phyloP scores from a whole-genome alignment of 2,113 vertebrate genomes.

The Nycticryphes semicollaris region DNA sequence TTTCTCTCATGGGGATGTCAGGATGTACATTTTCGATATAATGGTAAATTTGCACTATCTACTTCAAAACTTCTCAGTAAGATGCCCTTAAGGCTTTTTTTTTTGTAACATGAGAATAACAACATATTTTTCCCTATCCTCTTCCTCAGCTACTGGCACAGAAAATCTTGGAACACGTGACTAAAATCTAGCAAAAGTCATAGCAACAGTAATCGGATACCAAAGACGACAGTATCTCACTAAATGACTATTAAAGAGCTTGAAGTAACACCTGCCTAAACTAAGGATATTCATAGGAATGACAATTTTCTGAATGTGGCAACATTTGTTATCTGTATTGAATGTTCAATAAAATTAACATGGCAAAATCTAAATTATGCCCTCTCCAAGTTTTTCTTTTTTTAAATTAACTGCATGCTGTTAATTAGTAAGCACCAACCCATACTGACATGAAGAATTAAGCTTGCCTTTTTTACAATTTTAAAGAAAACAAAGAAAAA shows the following conservation, averaged over 20 bases:
- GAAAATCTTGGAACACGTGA: neutral
- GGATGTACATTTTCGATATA: neutral
- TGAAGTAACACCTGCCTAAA: neutral
- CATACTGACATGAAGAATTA: neutral
- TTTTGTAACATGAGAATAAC: neutral
- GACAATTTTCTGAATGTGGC: neutral
- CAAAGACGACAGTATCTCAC: neutral
- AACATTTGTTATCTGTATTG: neutral
- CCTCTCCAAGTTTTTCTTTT: neutral
- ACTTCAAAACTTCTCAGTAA: neutral
- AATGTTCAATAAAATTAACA: constrained; percentile 3
- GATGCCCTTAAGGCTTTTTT: neutral
- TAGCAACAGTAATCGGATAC: neutral
- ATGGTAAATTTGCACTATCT: neutral
- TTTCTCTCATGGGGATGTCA: neutral
- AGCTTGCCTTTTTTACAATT: neutral
- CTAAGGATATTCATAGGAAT: neutral
- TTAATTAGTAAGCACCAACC: neutral
- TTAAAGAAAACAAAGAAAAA: neutral
- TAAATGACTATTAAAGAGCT: neutral
- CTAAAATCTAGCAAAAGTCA: neutral
- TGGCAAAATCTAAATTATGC: neutral
- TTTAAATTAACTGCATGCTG: constrained; percentile 26
- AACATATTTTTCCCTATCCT: neutral
- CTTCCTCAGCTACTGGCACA: neutral